Evolutionary conservation across 2,888 invertebrate species (phyloP), one percentile per base, ranked within the genome.

Genomic region (Drosophila anomalata): DNA sequence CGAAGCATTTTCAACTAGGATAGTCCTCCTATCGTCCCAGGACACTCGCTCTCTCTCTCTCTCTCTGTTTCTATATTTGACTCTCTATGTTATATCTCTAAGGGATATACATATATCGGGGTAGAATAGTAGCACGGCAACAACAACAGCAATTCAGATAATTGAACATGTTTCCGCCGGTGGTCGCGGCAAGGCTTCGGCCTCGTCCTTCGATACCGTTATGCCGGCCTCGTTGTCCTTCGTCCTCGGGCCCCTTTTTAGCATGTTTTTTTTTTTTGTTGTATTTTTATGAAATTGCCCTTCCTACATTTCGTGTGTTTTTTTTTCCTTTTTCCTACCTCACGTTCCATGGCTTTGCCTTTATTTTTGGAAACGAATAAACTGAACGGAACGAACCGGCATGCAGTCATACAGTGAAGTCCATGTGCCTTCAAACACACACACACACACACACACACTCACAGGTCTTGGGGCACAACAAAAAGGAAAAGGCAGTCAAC

Each of bases 101-200:
- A 46, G 14, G 33, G 20, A 29, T 24, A 20, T n/a, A 36, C 11
- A 41, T 42, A n/a, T 31, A 77, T 72, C 62, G 70, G 85, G 82
- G 81, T 82, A 75, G 51, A 17, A 17, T 17, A 50, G 47, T 29
- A 46, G 26, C 14, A 66, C 36, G n/a, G 36, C n/a, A 14, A 39
- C 50, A 66, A 29, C 77, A 62, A 48, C 62, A 65, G 50, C 61
- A 76, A 67, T 66, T 73, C 65, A 46, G 77, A 79, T 82, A 87
- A 82, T 87, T 82, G 85, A 82, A 82, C 82, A 87, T 82, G 82
- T 79, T 87, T 87, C 73, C 76, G 79, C 68, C 36, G 74, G 60
- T 73, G 51, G 73, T 67, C 67, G 67, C 50, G 42, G 36, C 36
- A 36, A 36, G 36, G 52, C 72, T 56, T 63, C 54, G 65, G 48